Evolutionary conservation across 1,140 invertebrate species (phyloP).

Genomic region (Ooceraea biroi): DNA sequence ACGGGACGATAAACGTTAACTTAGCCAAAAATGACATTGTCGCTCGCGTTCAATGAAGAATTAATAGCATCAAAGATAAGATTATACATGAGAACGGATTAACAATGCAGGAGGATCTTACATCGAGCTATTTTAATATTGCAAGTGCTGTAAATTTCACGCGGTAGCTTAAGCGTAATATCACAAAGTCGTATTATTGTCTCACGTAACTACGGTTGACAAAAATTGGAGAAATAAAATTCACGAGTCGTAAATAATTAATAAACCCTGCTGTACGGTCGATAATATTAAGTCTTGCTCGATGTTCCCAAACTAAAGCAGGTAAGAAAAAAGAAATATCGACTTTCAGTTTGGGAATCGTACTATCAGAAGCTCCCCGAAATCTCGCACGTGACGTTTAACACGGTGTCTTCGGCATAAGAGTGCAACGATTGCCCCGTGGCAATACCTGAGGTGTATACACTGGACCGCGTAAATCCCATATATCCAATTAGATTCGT

Average conservation of each 20-base stretch:
- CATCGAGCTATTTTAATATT: not conserved
- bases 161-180: not conserved
- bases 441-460: conserved; percentile 72
- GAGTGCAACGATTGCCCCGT: conserved; percentile 70
- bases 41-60: conserved; percentile 16
- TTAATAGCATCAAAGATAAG: conserved; percentile 11
- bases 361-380: not conserved
- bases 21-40: conserved; percentile 54
- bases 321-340: not conserved
- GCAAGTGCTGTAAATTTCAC: not conserved
- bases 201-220: not conserved
- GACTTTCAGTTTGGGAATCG: not conserved
- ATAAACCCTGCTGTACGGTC: not conserved
- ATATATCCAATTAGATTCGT: conserved; percentile 85
- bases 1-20: conserved; percentile 46
- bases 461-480: conserved; percentile 79
- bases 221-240: not conserved
- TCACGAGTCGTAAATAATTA: not conserved
- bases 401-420: conserved; percentile 41
- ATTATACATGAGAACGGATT: not conserved
- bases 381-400: conserved; percentile 57
- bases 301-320: not conserved
- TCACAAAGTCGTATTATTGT: not conserved
- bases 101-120: not conserved
- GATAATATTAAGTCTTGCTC: not conserved